These are phyloP conservation scores for Sinhomidia bicolor DNA, from an alignment of 2,888 invertebrate genomes.

Conservation along the genomic window DNA sequence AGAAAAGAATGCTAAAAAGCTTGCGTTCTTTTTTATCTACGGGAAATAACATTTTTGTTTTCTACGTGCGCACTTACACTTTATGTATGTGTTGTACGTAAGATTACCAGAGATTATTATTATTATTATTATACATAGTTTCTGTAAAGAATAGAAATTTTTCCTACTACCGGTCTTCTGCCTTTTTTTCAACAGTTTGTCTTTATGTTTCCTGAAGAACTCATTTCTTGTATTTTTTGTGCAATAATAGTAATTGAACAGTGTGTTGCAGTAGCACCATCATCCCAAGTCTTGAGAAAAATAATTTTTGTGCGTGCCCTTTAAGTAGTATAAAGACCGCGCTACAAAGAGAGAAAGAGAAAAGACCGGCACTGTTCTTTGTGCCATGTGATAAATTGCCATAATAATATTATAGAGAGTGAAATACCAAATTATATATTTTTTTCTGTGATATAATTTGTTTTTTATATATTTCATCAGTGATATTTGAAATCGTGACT, in stretches of 20 bases:
- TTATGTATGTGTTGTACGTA: background rate
- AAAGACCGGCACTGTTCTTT: background rate
- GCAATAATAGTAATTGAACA: background rate
- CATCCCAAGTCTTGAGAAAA: too few relatives aligned
- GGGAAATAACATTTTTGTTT: slow-evolving; percentile 12
- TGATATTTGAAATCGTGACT: slow-evolving; percentile 63
- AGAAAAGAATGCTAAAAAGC: too few relatives aligned
- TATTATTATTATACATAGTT: background rate
- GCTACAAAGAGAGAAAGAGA: too few relatives aligned
- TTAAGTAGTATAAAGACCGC: too few relatives aligned
- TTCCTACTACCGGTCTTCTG: background rate
- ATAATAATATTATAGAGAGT: background rate
- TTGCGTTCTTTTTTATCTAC: slow-evolving; percentile 1
- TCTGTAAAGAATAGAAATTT: background rate
- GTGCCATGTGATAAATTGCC: background rate
- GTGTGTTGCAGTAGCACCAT: too few relatives aligned
- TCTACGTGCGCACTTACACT: background rate
- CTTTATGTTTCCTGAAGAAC: slow-evolving; percentile 53
- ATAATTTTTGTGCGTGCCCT: too few relatives aligned
- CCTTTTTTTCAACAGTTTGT: background rate
- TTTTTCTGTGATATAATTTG: slow-evolving; percentile 64
- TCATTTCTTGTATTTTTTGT: background rate
- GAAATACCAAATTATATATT: background rate
- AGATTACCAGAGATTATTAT: background rate
- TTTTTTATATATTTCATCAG: slow-evolving; percentile 44